Percentiles rank a stretch among this genome's conserved stretches.
phyloP scores from a whole-genome alignment of 2,113 vertebrate genomes.

The Platanista minor region DNA sequence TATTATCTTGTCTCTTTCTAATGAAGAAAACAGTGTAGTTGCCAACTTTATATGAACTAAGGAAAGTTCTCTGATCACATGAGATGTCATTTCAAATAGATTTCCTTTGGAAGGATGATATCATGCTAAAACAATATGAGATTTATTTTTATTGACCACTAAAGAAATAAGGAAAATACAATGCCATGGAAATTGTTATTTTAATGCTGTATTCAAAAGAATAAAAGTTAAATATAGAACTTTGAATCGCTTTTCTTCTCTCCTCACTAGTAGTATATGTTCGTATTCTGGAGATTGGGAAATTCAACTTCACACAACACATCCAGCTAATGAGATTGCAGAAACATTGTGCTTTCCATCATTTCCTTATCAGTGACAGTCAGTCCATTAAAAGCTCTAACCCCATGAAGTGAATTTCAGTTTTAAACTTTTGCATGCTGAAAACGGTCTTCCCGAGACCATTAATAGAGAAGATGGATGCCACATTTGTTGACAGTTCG shows the following conservation, averaged over 20 bases:
- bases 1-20: neutral
- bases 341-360: constrained; percentile 77
- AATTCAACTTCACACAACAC: constrained; percentile 73
- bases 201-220: constrained; percentile 7
- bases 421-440: constrained; percentile 78
- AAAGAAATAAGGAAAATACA: neutral
- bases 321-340: constrained; percentile 81
- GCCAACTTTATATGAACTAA: neutral
- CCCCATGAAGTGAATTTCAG: constrained; percentile 76
- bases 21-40: neutral
- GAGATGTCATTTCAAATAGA: neutral
- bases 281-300: constrained; percentile 72
- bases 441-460: constrained; percentile 70
- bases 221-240: constrained; percentile 66
- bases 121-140: neutral
- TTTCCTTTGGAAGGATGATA: neutral
- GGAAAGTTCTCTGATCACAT: neutral
- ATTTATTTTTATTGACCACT: neutral
- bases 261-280: constrained; percentile 35
- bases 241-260: constrained; percentile 71
- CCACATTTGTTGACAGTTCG: constrained; percentile 69
- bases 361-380: constrained; percentile 83
- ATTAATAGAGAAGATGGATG: constrained; percentile 79
- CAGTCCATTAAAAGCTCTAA: constrained; percentile 80
- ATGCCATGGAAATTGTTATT: neutral